Evolutionary conservation across 2,113 vertebrate species (phyloP).

Genomic region (Chamaea fasciata): DNA sequence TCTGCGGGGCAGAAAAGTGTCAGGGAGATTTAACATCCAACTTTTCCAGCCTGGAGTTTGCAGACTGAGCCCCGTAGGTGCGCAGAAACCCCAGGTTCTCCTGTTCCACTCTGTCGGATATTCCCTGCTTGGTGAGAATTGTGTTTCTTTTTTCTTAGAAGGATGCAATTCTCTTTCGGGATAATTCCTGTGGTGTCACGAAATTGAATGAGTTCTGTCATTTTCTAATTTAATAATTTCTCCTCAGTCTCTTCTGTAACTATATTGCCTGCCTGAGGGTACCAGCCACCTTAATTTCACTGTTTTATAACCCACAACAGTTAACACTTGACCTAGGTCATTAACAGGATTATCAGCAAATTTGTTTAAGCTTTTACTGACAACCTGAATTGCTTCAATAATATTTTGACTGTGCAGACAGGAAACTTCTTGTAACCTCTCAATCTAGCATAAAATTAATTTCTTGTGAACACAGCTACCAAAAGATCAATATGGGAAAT

Average conservation of each 20-base stretch:
- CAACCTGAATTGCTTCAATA: constrained; percentile 82
- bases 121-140: background rate
- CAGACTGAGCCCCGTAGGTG: background rate
- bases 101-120: background rate
- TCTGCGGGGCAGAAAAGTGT: background rate
- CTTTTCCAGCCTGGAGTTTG: constrained; percentile 4
- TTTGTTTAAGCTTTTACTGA: constrained; percentile 87
- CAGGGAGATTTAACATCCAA: constrained; percentile 26
- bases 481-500: constrained; percentile 51
- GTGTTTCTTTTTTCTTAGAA: constrained; percentile 5
- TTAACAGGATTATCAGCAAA: constrained; percentile 86
- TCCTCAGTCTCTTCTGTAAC: constrained; percentile 39
- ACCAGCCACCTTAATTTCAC: constrained; percentile 77
- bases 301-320: constrained; percentile 81
- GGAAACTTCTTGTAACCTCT: constrained; percentile 75
- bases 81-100: background rate
- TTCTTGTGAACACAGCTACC: constrained; percentile 62
- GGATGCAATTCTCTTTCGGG: background rate
- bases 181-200: constrained; percentile 24
- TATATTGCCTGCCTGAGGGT: constrained; percentile 72
- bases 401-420: constrained; percentile 80
- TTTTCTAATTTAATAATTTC: constrained; percentile 71
- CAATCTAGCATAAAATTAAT: constrained; percentile 76
- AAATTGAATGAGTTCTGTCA: constrained; percentile 28
- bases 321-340: constrained; percentile 87